phyloP scores from a whole-genome alignment of 2,888 invertebrate species.

The Habrosyne pyritoides region DNA sequence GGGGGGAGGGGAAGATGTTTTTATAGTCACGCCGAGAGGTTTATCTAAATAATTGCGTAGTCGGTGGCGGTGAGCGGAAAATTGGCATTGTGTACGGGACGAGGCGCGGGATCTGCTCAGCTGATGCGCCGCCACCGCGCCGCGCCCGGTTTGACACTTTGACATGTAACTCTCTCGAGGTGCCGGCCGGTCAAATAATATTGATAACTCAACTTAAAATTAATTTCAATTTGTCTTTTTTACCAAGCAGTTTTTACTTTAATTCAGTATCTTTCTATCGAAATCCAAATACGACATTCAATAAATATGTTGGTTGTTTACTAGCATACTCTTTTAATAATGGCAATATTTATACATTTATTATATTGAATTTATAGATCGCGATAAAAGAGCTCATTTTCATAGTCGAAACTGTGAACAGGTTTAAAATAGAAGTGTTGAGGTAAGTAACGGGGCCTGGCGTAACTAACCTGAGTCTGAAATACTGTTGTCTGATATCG shows the following conservation, averaged over 20 bases:
- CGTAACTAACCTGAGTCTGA: conserved; percentile 18
- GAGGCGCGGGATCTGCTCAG: conserved; percentile 26
- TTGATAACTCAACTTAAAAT: neutral
- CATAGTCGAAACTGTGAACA: conserved; percentile 38
- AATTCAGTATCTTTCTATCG: conserved; percentile 15
- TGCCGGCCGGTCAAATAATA: neutral
- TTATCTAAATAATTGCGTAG: conserved; percentile 83
- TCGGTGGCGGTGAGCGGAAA: conserved; percentile 82
- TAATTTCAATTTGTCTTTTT: neutral
- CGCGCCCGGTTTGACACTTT: conserved; percentile 20
- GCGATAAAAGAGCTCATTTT: conserved; percentile 48
- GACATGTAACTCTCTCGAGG: conserved; percentile 36
- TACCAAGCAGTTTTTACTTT: conserved; percentile 24
- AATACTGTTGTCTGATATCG: conserved; percentile 27
- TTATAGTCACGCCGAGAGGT: conserved; percentile 83
- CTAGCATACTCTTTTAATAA: conserved; percentile 51
- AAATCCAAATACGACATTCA: conserved; percentile 30
- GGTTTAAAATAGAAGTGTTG: conserved; percentile 37
- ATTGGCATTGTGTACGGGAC: conserved; percentile 71
- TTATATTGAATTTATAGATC: conserved; percentile 40
- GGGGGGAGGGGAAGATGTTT: conserved; percentile 80
- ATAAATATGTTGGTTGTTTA: conserved; percentile 43
- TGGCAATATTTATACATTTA: conserved; percentile 51
- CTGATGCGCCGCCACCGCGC: too few species aligned
- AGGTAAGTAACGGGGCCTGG: conserved; percentile 18